Evolutionary conservation across 2,113 vertebrate genomes (phyloP).

Genomic region (Corythornis vintsioides): DNA sequence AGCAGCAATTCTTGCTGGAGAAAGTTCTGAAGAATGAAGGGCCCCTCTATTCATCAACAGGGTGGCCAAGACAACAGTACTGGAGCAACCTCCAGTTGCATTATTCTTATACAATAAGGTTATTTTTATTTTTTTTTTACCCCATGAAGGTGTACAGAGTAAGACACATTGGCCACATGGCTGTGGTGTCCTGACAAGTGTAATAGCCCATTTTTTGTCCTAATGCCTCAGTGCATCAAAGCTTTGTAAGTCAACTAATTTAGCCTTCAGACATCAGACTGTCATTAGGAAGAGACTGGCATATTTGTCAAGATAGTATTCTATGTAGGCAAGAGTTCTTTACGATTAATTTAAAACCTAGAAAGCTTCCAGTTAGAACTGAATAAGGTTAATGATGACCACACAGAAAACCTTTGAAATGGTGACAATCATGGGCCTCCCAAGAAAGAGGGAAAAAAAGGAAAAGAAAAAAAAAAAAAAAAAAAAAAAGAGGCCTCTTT

Average conservation of each 20-base stretch:
- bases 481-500: not conserved
- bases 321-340: not conserved
- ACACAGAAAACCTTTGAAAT: not conserved
- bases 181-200: not conserved
- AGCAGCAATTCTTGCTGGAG: not conserved
- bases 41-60: rapidly evolving
- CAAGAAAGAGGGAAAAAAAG: too few species aligned
- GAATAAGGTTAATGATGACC: not conserved
- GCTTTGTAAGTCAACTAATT: not conserved
- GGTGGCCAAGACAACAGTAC: not conserved
- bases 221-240: not conserved
- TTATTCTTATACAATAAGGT: not conserved
- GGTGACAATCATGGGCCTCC: not conserved
- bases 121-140: not conserved
- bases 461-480: not conserved
- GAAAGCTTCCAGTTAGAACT: not conserved
- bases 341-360: not conserved
- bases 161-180: not conserved
- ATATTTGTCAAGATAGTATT: not conserved
- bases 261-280: not conserved
- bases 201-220: not conserved
- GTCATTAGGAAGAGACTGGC: not conserved
- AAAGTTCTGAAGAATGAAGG: not conserved
- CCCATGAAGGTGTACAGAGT: not conserved
- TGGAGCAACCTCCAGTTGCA: not conserved